Evolutionary conservation across 2,113 vertebrate species (phyloP), one percentile per base, ranked within the genome.

Genomic region (Microcebus murinus): DNA sequence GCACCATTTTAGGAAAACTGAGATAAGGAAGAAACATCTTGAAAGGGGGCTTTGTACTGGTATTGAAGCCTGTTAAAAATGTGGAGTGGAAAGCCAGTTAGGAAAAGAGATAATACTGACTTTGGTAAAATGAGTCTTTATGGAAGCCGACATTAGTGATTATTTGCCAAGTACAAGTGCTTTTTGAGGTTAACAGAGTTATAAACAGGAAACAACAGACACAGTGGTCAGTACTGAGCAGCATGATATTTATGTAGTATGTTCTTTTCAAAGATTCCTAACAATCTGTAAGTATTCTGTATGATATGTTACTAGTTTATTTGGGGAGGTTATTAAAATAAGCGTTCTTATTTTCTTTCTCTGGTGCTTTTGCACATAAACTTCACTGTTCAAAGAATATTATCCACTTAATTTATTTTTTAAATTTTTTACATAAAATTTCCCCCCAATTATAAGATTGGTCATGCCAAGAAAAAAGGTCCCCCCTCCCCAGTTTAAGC

Each of bases 231-330:
- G 0, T 15, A 12, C 12, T 21, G 17, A 52, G 36, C 12, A 50
- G 14, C 3, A 8, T 59, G 50, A 9, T 55, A 31, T 63, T 68
- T 67, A 15, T 8, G 1, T 45, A 23, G 8, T 39, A 10, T 39
- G 10, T 81, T 57, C 42, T 88, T 84, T 63, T 9, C 42, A 71
- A 52, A 59, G 48, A 13, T 39, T 85, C 55, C 77, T 82, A 76
- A 18, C 15, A 18, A 12, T 74, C n/a, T 65, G 21, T 18, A 55
- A 20, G 34, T 31, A 14, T 27, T 87, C 55, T 77, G 21, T 14
- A 36, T 91, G 34, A 9, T 84, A 17, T 67, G 73, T 61, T 68
- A 55, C n/a, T 52, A 36, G 73, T 91, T 95, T 81, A 90, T 90
- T 73, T 85, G 50, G n/a, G 39, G 29, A 29, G 13, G 5, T 61